Evolutionary conservation across 2,113 vertebrate genomes (phyloP).

Genomic region (Thermophis baileyi): DNA sequence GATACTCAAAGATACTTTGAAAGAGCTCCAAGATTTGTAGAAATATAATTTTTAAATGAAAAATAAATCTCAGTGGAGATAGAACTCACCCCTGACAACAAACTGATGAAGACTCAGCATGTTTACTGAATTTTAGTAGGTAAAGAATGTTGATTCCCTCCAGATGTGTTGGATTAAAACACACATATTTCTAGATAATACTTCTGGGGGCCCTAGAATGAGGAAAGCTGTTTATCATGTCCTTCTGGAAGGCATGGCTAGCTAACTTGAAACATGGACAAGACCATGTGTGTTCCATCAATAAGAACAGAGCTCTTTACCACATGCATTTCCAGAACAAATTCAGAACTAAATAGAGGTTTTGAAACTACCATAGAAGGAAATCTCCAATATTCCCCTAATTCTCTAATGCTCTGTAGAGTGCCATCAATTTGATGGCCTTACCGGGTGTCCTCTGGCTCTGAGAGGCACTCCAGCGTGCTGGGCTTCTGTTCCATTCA

Average conservation of each 20-base stretch:
- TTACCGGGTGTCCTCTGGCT: conserved; percentile 83
- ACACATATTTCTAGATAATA: no score
- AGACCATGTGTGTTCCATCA: not conserved
- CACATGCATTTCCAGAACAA: not conserved
- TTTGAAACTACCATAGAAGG: not conserved
- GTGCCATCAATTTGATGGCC: not conserved
- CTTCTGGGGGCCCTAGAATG: no score
- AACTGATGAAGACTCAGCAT: no score
- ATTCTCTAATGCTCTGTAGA: not conserved
- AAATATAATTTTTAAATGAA: not conserved
- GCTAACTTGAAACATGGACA: no score
- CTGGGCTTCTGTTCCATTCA: conserved; percentile 86
- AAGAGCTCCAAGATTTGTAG: not conserved
- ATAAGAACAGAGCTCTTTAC: no score
- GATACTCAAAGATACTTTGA: not conserved
- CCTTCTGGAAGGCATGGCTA: no score
- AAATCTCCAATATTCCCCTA: not conserved
- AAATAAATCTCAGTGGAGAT: no score
- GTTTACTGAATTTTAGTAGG: no score
- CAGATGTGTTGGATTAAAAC: no score
- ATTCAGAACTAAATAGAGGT: not conserved
- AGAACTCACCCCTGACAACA: no score
- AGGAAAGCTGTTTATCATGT: no score
- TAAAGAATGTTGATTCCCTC: no score
- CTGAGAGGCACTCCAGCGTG: conserved; percentile 80